Base-by-base conservation (phyloP, 2,888 invertebrate genomes). In the Epinotia nisella region DNA sequence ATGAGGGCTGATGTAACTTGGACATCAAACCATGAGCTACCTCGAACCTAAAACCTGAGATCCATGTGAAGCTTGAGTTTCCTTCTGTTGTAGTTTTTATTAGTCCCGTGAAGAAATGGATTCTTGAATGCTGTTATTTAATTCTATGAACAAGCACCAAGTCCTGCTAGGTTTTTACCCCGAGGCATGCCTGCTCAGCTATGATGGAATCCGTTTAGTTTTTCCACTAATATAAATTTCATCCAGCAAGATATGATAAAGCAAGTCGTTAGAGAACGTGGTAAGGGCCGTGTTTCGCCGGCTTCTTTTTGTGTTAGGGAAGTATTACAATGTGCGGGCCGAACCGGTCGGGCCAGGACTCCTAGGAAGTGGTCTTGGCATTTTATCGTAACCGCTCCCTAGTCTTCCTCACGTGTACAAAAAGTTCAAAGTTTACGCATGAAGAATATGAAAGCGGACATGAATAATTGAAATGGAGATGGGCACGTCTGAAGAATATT, bases 1-100 rank as follows among this genome's bases (percentile, higher is more conserved):
- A 83, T 84, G 88, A 87, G 83, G 88, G 81, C 82, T 93, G 92
- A 92, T 92, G 92, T 91, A 92, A 92, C 85, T 79, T 83, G 82
- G 81, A 82, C 45, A 71, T 67, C 29, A 35, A 10, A 11, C n/a
- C 19, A 39, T 59, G 17, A 59, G 59, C 59, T 35, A 59, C 15
- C 2, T 29, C 29, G n/a, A 24, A 39, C 10, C 55, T 65, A 35
- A 55, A 55, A 55, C 56, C 21, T 41, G 21, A 29, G 58, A 58
- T n/a, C 29, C 13, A 58, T 15, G 29, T 58, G 29, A 56, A 29
- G 24, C 24, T 15, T 19, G 55, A 39, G 35, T 39, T 41, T 21
- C 39, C 55, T 41, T 21, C 10, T 15, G 3, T 17, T 10, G 53
- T 5, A 49, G 62, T 49, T 62, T 29, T 17, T 39, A 39, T 35